Evolutionary conservation across 2,113 vertebrate genomes (phyloP).

Genomic region (Peromyscus californicus): DNA sequence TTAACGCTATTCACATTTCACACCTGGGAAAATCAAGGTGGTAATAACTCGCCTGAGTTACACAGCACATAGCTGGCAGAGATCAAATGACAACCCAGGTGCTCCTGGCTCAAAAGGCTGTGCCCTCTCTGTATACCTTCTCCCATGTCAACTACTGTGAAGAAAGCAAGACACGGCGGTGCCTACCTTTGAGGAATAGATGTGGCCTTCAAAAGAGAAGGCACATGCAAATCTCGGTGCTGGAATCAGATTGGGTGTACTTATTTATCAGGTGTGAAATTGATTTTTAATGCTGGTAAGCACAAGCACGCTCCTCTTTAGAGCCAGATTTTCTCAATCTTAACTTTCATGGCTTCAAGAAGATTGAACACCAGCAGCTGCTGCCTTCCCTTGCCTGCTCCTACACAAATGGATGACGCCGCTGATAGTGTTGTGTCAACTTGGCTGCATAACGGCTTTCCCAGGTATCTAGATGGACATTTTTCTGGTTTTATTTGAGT

Average conservation of each 20-base stretch:
- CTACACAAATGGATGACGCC: neutral
- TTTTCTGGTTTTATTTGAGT: neutral
- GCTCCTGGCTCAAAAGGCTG: neutral
- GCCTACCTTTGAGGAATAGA: constrained; percentile 34
- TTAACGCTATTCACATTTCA: neutral
- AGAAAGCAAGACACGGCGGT: neutral
- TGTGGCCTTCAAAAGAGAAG: neutral
- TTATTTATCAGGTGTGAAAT: constrained; percentile 72
- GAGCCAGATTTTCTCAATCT: constrained; percentile 45
- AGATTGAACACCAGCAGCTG: neutral
- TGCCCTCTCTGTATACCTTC: neutral
- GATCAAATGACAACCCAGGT: neutral
- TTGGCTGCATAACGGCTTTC: neutral
- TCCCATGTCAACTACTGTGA: neutral
- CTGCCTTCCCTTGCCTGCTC: neutral
- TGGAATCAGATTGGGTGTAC: constrained; percentile 58
- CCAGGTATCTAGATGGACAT: neutral
- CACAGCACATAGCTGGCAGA: neutral
- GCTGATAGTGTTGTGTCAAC: neutral
- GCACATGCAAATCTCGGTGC: neutral
- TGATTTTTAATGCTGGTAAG: constrained; percentile 70
- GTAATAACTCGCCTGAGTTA: neutral
- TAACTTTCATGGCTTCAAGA: constrained; percentile 7
- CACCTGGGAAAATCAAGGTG: neutral
- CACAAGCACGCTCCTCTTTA: neutral